Evolutionary conservation across 2,797 vertebrate species (phyloP), one percentile per base, ranked within the genome.

Genomic region (Orestias chungarensis): DNA sequence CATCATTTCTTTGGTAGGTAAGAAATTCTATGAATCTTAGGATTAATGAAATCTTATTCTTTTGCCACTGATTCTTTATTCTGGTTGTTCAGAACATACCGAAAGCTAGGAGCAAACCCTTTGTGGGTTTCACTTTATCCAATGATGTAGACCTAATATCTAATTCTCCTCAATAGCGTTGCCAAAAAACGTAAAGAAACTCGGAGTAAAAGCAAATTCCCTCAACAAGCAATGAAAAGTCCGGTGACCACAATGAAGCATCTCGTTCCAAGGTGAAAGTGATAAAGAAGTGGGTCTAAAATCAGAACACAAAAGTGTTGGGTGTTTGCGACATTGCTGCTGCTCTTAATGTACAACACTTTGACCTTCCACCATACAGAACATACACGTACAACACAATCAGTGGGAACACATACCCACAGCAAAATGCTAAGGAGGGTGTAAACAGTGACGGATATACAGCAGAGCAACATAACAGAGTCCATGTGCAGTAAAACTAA

Each of bases 261-360:
- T 20, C 18, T 20, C 23, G 18, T 47, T 1, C 1, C 20, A 3
- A 44, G 15, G 38, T 40, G 38, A 43, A 43, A 5, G 46, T 47
- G 46, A 20, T 47, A 20, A 47, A 17, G 20, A 49, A n/a, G 8
- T 23, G 6, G 47, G 2, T 49, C 7, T 10, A 43, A 49, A 49
- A 49, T 49, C 23, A 49, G n/a, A n/a, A n/a, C n/a, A n/a, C n/a
- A n/a, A n/a, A n/a, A n/a, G n/a, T n/a, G n/a, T n/a, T n/a, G n/a
- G n/a, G n/a, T n/a, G n/a, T n/a, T n/a, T n/a, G 49, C 55, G 74
- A 75, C 70, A 71, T 5, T 11, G 77, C 20, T 47, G 57, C 71
- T 61, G 73, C 75, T 66, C 73, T 78, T 61, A 71, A 50, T 73
- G 68, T 65, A 68, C 17, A 6, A 70, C 70, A 81, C 78, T 35